Evolutionary conservation across 2,113 vertebrate species (phyloP).

Genomic region (Nothobranchius kuhntae): DNA sequence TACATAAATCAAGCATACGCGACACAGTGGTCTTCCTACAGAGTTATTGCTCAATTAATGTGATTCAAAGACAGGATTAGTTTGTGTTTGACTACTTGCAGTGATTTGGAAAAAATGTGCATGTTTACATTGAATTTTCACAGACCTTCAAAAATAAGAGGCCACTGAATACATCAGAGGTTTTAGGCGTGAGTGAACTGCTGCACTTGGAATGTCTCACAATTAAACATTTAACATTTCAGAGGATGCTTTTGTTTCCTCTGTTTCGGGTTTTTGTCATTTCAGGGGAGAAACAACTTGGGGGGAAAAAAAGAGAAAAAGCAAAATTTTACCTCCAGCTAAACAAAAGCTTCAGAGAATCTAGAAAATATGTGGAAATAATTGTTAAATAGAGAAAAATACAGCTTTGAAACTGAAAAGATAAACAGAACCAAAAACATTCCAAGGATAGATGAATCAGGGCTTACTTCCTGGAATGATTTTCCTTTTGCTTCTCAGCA

Average conservation of each 20-base stretch:
- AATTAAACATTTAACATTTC: conserved; percentile 30
- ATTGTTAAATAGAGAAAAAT: conserved; percentile 27
- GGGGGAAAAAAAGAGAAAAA: conserved; percentile 38
- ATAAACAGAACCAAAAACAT: conserved; percentile 35
- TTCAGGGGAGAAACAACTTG: conserved; percentile 12
- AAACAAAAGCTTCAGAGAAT: conserved; percentile 21
- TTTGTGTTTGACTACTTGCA: conserved; percentile 39
- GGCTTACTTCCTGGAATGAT: conserved; percentile 27
- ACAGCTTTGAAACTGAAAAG: conserved; percentile 19
- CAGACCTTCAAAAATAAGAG: conserved; percentile 26
- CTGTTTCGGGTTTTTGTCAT: conserved; percentile 44
- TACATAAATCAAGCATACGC: conserved; percentile 61
- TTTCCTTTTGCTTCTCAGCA: conserved; percentile 25
- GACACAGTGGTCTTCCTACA: conserved; percentile 34
- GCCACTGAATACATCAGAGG: conserved; percentile 14
- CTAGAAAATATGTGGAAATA: conserved; percentile 1
- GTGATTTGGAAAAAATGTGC: conserved; percentile 17
- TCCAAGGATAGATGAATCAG: conserved; percentile 1
- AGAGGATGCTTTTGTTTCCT: conserved; percentile 31
- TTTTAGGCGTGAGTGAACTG: conserved; percentile 28
- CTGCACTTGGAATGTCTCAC: conserved; percentile 24
- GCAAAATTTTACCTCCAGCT: conserved; percentile 24
- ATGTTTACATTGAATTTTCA: conserved; percentile 27
- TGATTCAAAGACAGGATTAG: conserved; percentile 39
- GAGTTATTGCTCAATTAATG: conserved; percentile 58